phyloP scores from a whole-genome alignment of 2,888 invertebrate species.

The Hypsopygia costalis region DNA sequence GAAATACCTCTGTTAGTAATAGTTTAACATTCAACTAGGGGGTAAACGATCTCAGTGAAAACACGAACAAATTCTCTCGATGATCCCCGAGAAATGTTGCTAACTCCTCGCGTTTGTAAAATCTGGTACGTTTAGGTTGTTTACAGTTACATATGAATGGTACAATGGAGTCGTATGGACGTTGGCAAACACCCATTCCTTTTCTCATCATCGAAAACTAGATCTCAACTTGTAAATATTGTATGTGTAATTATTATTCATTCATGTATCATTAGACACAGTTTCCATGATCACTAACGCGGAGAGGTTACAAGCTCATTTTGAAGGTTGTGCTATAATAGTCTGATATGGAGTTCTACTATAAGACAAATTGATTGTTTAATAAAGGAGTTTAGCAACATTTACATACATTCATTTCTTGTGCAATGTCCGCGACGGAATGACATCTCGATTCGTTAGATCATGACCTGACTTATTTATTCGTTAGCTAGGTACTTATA shows the following conservation, averaged over 20 bases:
- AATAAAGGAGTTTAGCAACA: conserved; percentile 61
- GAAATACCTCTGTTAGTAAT: conserved; percentile 47
- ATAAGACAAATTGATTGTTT: conserved; percentile 23
- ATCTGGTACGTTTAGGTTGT: conserved; percentile 8
- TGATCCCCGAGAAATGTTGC: conserved; percentile 57
- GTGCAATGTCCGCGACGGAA: conserved; percentile 29
- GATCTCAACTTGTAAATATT: conserved; percentile 45
- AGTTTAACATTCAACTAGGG: conserved; percentile 49
- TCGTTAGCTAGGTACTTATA: conserved; percentile 15
- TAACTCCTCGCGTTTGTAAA: conserved; percentile 41
- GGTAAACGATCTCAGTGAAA: conserved; percentile 60
- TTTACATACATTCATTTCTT: conserved; percentile 36
- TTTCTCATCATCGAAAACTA: conserved; percentile 23
- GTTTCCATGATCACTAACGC: conserved; percentile 25
- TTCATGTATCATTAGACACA: conserved; percentile 13
- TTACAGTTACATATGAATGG: conserved; percentile 8
- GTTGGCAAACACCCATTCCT: conserved; percentile 23
- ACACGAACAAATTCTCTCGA: conserved; percentile 34
- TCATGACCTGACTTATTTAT: conserved; percentile 10
- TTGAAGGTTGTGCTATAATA: conserved; percentile 66
- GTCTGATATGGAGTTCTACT: conserved; percentile 41
- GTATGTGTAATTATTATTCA: conserved; percentile 11
- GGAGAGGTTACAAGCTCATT: conserved; percentile 50
- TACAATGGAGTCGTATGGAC: conserved; percentile 19
- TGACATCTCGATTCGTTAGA: conserved; percentile 6